Evolutionary conservation across 2,888 invertebrate genomes (phyloP).

Genomic region (Drosophila bunnanda): DNA sequence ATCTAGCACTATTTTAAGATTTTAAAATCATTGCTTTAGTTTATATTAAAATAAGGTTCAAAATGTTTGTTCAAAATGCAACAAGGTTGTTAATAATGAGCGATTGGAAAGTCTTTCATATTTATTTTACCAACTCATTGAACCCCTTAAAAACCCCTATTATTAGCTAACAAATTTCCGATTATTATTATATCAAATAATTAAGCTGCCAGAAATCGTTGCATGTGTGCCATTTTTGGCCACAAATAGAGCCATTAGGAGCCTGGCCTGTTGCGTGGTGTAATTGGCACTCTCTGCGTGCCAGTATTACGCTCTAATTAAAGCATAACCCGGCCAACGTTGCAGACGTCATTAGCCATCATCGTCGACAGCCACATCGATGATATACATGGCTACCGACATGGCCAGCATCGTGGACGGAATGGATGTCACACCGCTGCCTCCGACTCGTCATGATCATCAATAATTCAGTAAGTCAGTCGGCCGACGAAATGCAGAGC

Average conservation of each 20-base stretch:
- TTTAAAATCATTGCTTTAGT: no score
- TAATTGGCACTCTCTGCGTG: slow-evolving; percentile 27
- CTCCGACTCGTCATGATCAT: slow-evolving; percentile 41
- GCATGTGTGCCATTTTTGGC: not conserved
- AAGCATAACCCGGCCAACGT: slow-evolving; percentile 48
- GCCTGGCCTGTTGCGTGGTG: slow-evolving; percentile 22
- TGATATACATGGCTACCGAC: not conserved
- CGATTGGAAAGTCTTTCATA: not conserved
- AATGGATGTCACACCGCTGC: slow-evolving; percentile 24
- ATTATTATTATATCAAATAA: not conserved
- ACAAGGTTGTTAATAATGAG: not conserved
- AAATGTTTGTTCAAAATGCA: not conserved
- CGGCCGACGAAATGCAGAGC: slow-evolving; percentile 16
- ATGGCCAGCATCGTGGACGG: slow-evolving; percentile 8
- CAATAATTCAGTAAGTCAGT: slow-evolving; percentile 46
- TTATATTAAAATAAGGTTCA: no score
- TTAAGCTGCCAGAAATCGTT: not conserved
- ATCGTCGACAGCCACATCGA: not conserved
- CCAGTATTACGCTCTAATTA: slow-evolving; percentile 49
- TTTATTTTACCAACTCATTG: not conserved
- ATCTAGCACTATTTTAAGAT: not conserved
- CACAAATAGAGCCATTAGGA: slow-evolving; percentile 16
- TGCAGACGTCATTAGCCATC: slow-evolving; percentile 7
- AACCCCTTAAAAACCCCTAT: not conserved
- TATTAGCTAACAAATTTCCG: not conserved